Conservation (phyloP, 2,888 invertebrate species). For the Idaea biselata region DNA sequence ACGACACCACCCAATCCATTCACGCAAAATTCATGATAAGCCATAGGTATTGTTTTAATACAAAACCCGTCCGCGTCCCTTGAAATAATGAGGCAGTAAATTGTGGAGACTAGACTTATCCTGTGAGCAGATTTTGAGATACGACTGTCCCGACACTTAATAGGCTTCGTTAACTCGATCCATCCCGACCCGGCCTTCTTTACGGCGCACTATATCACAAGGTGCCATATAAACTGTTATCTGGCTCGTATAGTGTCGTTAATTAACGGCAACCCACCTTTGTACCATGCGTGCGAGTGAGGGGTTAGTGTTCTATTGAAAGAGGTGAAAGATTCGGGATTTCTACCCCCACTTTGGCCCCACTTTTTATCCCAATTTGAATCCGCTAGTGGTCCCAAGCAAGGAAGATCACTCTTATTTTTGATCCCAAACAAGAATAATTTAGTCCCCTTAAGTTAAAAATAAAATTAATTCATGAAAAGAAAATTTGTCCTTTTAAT, state of each 20-base stretch:
- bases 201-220: slow-evolving; percentile 25
- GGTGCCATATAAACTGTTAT: slow-evolving; percentile 8
- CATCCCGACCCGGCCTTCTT: slow-evolving; percentile 36
- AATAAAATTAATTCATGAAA: too few species aligned
- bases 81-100: slow-evolving; percentile 20
- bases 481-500: too few species aligned
- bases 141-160: slow-evolving; percentile 43
- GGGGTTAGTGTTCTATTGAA: background rate
- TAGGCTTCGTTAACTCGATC: slow-evolving; percentile 59
- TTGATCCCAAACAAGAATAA: too few species aligned
- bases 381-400: too few species aligned
- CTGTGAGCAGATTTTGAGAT: slow-evolving; percentile 50
- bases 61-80: slow-evolving; percentile 10
- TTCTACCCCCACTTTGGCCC: too few species aligned
- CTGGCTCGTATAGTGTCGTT: slow-evolving; percentile 13
- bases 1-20: background rate
- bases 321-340: background rate
- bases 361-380: too few species aligned
- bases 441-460: too few species aligned
- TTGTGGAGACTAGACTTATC: slow-evolving; percentile 37
- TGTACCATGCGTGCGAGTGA: background rate
- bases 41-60: slow-evolving; percentile 11
- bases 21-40: background rate
- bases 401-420: too few species aligned
- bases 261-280: slow-evolving; percentile 25